Conservation (phyloP, 2,797 vertebrate species). For the Brachyalestes nurse region DNA sequence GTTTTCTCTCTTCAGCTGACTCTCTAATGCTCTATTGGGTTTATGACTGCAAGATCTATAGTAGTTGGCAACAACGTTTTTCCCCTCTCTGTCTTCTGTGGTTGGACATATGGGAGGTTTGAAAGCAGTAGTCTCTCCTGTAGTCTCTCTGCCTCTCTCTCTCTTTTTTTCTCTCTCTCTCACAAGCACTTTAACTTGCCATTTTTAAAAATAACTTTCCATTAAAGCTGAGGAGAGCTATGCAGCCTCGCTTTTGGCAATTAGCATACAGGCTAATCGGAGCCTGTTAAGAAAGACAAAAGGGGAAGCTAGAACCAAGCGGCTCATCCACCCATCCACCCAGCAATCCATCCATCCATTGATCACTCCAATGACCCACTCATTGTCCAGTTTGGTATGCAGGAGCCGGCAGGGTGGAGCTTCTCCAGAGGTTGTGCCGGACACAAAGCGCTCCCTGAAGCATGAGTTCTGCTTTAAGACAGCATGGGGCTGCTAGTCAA, state of each 20-base stretch:
- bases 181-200: not conserved
- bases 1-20: not conserved
- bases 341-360: not conserved
- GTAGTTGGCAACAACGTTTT: conserved; percentile 26
- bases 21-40: not conserved
- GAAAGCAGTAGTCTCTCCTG: not conserved
- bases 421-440: conserved; percentile 20
- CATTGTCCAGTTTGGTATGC: conserved; percentile 24
- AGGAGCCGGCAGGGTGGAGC: conserved; percentile 18
- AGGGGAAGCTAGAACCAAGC: conserved; percentile 14
- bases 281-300: conserved; percentile 16
- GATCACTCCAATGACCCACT: not conserved
- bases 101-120: not conserved
- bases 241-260: conserved; percentile 13
- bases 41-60: not conserved
- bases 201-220: not conserved
- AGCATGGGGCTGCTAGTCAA: conserved; percentile 48
- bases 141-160: too few relatives aligned
- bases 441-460: conserved; percentile 51
- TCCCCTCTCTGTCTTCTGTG: conserved; percentile 34
- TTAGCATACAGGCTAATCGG: conserved; percentile 26
- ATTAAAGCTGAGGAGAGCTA: not conserved
- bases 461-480: conserved; percentile 41
- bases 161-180: conserved; percentile 1
- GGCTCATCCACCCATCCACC: not conserved